phyloP scores from a whole-genome alignment of 2,113 vertebrate species.

The Chloropsis cyanopogon region DNA sequence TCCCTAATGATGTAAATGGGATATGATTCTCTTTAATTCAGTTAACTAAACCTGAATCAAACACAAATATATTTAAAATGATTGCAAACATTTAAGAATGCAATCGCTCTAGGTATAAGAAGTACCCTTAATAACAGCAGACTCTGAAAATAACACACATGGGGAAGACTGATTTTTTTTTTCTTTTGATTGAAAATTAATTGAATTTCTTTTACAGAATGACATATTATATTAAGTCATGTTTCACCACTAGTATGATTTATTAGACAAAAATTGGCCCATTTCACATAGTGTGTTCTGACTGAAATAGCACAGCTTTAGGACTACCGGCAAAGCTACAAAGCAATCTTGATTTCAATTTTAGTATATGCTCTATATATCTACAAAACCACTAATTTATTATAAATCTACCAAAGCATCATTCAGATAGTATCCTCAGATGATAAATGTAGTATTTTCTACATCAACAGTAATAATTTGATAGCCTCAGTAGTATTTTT shows the following conservation, averaged over 20 bases:
- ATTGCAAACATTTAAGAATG: neutral
- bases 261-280: neutral
- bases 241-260: neutral
- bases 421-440: neutral
- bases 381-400: neutral
- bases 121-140: neutral
- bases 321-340: neutral
- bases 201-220: neutral
- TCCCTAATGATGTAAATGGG: neutral
- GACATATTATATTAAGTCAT: neutral
- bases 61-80: neutral
- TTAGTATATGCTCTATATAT: neutral
- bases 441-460: constrained; percentile 27
- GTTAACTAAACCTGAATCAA: neutral
- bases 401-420: neutral
- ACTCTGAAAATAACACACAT: neutral
- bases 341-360: neutral
- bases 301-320: neutral
- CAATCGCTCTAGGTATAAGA: neutral
- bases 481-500: neutral
- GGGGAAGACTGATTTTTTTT: neutral
- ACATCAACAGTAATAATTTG: neutral
- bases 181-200: neutral
- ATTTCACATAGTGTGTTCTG: neutral
- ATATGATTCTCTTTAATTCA: neutral